Base-by-base conservation (phyloP, 2,888 invertebrate species). In the Pseudoips prasinana region DNA sequence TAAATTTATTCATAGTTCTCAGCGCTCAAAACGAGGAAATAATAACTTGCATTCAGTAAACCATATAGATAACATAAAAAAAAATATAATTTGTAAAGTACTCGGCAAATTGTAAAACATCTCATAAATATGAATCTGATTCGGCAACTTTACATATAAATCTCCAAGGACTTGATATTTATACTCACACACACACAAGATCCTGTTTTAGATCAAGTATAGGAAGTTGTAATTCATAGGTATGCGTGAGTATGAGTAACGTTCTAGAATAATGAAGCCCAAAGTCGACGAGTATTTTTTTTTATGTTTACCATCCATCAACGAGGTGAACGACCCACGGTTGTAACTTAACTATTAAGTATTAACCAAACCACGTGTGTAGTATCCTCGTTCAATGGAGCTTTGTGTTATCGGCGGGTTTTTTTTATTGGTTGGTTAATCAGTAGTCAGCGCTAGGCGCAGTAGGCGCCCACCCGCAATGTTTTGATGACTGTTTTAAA, bases 271-370 rank as follows among this genome's bases (percentile, higher is more conserved):
- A 37, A 20, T 37, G 34, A 27, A 33, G 32, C 43, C 39, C 32
- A 29, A 31, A 40, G 34, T 11, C 29, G 14, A 22, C 11, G 17
- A 32, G 29, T 33, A n/a, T n/a, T 39, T 48, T 58, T 57, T 52
- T 43, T 38, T 23, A 47, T 54, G 53, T 59, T 59, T 52, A 62
- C 58, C 52, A 56, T 54, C 61, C 43, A 53, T 58, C 50, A 46
- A 38, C 46, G 61, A 70, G 78, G 69, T 78, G 70, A 78, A 78
- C 55, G 75, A 75, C 65, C 77, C 51, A 39, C 46, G 44, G 50
- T 58, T 55, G 37, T 59, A 69, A 64, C 54, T 64, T 53, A 55
- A 59, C 61, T 64, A 65, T 64, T 62, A 74, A 50, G 60, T 64
- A 64, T 65, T 62, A 74, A 50, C 46, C 64, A 42, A 47, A 53